Evolutionary conservation across 2,113 vertebrate species (phyloP), one percentile per base, ranked within the genome.

Genomic region (Guaruba guarouba): DNA sequence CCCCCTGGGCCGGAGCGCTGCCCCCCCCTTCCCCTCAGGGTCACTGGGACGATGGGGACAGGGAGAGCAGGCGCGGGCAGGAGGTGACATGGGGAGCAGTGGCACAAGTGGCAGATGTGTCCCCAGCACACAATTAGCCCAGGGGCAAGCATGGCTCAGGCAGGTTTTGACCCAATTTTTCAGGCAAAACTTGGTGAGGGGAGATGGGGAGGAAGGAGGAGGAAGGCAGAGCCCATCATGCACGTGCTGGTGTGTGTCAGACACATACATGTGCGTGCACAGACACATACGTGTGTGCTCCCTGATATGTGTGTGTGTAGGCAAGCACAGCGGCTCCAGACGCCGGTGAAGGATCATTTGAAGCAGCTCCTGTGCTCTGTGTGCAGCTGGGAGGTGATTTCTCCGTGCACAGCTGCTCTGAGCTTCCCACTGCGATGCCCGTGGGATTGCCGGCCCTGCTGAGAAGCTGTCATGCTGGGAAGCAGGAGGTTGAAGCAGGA

Each of bases 141-240:
- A 0, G 94, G 69, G 92, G 78, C 94, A 77, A 69, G 54, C 35
- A 46, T 62, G 85, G 94, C 85, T 81, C 69, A 61, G 78, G 91
- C 8, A 39, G 90, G 39, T 86, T 87, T 74, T 93, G 94, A 93
- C 94, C 94, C 90, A 96, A 77, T 95, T 96, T 87, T 82, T 95
- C 49, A 6, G 82, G 95, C 69, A 4, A 84, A 91, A 84, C 46
- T 66, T 66, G 2, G n/a, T 1, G 29, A 29, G 62, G 75, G 44
- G 66, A 35, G 51, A 35, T 46, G 46, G 5, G n/a, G 46, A 55
- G 46, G 37, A 68, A 51, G 37, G 73, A 51, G 64, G 88, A 85
- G 69, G 79, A 75, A 75, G 52, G 6, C 8, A 4, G 57, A 73
- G 25, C 31, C 4, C 4, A 1, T 35, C 86, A 46, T 9, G 4